phyloP scores from a whole-genome alignment of 1,140 invertebrate species.

The Trachymyrmex septentrionalis region DNA sequence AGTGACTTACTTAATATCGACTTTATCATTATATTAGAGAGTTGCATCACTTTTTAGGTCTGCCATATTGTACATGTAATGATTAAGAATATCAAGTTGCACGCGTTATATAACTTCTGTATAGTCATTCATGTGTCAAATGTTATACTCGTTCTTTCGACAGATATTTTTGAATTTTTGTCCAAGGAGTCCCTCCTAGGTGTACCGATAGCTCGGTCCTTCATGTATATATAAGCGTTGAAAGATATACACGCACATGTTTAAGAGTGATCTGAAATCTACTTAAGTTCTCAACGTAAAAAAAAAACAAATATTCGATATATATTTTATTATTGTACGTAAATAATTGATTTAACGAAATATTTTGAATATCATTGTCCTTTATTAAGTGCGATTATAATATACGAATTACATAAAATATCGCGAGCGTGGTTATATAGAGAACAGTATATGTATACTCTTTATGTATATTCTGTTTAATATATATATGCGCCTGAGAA shows the following conservation, averaged over 20 bases:
- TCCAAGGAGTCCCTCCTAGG: conserved; percentile 36
- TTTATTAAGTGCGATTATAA: conserved; percentile 44
- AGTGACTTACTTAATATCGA: conserved; percentile 80
- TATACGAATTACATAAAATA: conserved; percentile 26
- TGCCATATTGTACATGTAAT: conserved; percentile 80
- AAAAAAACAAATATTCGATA: conserved; percentile 53
- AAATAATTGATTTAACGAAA: conserved; percentile 52
- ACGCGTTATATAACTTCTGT: conserved; percentile 70
- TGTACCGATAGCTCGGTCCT: conserved; percentile 52
- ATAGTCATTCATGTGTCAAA: conserved; percentile 73
- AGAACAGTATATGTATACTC: conserved; percentile 46
- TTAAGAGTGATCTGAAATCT: conserved; percentile 82
- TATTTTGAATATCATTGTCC: conserved; percentile 57
- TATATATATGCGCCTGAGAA: conserved; percentile 46
- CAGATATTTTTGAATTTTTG: conserved; percentile 63
- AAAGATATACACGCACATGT: conserved; percentile 50
- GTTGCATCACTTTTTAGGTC: conserved; percentile 76
- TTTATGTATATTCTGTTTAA: conserved; percentile 62
- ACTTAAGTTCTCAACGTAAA: conserved; percentile 79
- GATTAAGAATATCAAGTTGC: conserved; percentile 76
- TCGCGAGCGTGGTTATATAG: conserved; percentile 38
- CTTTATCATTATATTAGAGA: conserved; percentile 70
- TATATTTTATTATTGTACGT: conserved; percentile 66
- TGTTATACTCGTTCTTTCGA: conserved; percentile 70
- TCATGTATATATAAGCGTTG: conserved; percentile 65